phyloP scores from a whole-genome alignment of 2,113 vertebrate species.

The Hucho hucho region DNA sequence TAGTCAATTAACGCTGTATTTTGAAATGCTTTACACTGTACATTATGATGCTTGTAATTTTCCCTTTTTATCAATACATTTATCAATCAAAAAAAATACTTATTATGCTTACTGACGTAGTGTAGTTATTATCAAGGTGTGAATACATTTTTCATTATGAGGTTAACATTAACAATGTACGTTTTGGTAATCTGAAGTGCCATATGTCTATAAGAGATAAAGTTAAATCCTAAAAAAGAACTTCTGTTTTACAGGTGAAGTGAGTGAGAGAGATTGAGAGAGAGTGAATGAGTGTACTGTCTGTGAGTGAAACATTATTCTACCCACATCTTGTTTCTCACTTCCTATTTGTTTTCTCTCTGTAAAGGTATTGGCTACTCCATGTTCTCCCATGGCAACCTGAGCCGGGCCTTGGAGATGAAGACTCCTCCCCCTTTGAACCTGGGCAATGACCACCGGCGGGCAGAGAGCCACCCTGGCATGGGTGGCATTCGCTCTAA shows the following conservation, averaged over 20 bases:
- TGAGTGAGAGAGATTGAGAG: slow-evolving; percentile 27
- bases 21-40: background rate
- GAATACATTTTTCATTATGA: background rate
- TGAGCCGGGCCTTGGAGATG: slow-evolving; percentile 76
- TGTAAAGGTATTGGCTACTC: slow-evolving; percentile 81
- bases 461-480: slow-evolving; percentile 64
- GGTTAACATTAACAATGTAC: background rate
- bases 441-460: slow-evolving; percentile 72
- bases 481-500: slow-evolving; percentile 57
- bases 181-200: background rate
- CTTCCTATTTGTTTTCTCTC: slow-evolving; percentile 57
- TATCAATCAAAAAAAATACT: no score
- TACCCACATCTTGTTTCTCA: slow-evolving; percentile 48
- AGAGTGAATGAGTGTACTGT: slow-evolving; percentile 21
- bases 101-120: no score
- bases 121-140: background rate
- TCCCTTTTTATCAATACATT: no score
- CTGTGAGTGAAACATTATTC: slow-evolving; percentile 38
- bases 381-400: slow-evolving; percentile 77
- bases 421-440: slow-evolving; percentile 78
- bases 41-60: background rate
- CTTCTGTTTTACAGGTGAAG: slow-evolving; percentile 26
- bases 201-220: slow-evolving; percentile 16
- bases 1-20: background rate
- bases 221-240: slow-evolving; percentile 44